A percentile compares a stretch with the other conserved stretches of the same genome.
Evolutionary conservation across 2,888 invertebrate species (phyloP).

Genomic region (Ceramica pisi): DNA sequence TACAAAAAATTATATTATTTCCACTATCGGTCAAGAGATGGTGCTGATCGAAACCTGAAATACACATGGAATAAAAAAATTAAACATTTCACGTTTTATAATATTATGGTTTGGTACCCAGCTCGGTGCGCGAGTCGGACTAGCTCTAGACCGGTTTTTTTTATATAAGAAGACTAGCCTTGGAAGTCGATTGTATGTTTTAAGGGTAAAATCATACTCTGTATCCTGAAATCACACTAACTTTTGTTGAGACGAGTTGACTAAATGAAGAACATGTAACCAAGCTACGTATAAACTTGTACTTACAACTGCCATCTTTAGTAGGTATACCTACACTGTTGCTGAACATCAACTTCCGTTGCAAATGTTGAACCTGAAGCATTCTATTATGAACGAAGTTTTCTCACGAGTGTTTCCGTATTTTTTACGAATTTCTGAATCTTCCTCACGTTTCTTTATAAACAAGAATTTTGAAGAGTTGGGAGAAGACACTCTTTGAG

Average conservation of each 20-base stretch:
- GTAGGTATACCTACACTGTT: slow-evolving; percentile 30
- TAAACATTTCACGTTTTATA: too few species aligned
- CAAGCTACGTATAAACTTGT: neutral
- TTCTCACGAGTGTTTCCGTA: neutral
- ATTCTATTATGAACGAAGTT: neutral
- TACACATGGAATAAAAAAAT: too few species aligned
- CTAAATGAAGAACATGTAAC: slow-evolving; percentile 3
- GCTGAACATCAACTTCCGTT: slow-evolving; percentile 19
- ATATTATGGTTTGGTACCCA: too few species aligned
- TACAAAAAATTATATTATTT: too few species aligned
- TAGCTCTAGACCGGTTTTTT: too few species aligned
- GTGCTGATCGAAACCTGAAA: too few species aligned
- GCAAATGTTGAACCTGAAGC: slow-evolving; percentile 8
- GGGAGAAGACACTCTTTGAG: neutral
- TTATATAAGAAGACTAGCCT: too few species aligned
- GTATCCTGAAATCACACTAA: neutral
- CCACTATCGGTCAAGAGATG: too few species aligned
- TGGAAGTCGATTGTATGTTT: too few species aligned
- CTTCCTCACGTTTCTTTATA: neutral
- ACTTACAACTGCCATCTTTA: slow-evolving; percentile 32
- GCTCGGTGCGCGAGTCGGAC: too few species aligned
- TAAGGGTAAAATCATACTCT: too few species aligned
- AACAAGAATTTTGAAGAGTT: slow-evolving; percentile 1
- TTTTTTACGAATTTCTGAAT: neutral
- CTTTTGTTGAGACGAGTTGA: neutral